Conservation (phyloP, 2,113 vertebrate species). For the Leuciscus idus region DNA sequence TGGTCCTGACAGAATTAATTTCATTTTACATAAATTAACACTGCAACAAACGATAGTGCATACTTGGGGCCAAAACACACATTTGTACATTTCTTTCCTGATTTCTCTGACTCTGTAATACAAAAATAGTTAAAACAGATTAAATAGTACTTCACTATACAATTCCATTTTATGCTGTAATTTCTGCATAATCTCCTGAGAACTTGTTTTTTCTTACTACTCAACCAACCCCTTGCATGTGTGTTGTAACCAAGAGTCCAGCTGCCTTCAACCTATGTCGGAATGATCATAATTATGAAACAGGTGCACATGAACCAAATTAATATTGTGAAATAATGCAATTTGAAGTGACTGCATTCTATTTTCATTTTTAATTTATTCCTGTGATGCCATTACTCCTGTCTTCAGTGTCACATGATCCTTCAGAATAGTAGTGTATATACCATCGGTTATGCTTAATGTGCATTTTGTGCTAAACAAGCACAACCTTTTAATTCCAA, state of each 20-base stretch:
- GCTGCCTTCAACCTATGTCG: not conserved
- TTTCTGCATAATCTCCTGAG: not conserved
- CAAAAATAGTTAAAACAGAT: not conserved
- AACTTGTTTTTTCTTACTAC: not conserved
- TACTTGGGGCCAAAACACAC: slow-evolving; percentile 16
- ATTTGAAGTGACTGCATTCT: too few relatives aligned
- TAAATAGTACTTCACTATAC: not conserved
- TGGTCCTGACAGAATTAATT: not conserved
- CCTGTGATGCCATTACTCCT: too few relatives aligned
- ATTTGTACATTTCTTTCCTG: not conserved
- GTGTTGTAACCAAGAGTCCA: not conserved
- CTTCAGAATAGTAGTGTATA: not conserved
- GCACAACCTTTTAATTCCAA: not conserved
- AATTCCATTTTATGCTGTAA: not conserved
- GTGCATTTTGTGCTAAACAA: not conserved
- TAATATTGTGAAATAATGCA: too few relatives aligned
- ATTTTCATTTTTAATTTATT: too few relatives aligned
- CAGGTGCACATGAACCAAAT: not conserved
- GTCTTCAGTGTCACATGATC: too few relatives aligned
- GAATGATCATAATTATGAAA: not conserved
- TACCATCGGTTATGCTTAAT: not conserved
- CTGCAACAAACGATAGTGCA: not conserved
- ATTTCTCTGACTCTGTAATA: not conserved
- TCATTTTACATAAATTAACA: slow-evolving; percentile 13
- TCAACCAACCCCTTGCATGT: not conserved